Conservation (phyloP, 2,113 vertebrate genomes). For the Puntigrus tetrazona region DNA sequence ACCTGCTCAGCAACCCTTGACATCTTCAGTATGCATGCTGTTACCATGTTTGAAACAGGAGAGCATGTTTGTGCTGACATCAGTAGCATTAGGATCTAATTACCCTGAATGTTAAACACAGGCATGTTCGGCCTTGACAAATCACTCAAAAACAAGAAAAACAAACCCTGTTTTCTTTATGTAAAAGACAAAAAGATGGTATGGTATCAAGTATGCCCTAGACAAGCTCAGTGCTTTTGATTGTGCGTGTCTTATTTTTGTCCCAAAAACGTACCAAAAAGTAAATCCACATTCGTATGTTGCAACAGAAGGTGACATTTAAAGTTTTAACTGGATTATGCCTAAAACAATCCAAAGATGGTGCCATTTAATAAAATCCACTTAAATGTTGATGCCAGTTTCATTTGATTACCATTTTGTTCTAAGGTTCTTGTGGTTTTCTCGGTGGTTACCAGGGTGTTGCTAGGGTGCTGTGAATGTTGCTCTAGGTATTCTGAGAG, state of each 20-base stretch:
- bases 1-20: slow-evolving; percentile 14
- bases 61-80: neutral
- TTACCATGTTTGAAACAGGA: neutral
- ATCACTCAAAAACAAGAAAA: neutral
- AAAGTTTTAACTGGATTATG: slow-evolving; percentile 42
- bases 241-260: neutral
- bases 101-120: slow-evolving; percentile 31
- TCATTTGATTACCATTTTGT: neutral
- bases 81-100: slow-evolving; percentile 4
- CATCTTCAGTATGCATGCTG: neutral
- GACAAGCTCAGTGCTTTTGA: neutral
- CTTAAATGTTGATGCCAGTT: neutral
- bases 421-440: neutral
- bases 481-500: neutral
- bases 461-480: neutral
- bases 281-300: neutral
- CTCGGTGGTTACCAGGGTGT: neutral
- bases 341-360: neutral
- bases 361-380: neutral
- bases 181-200: neutral
- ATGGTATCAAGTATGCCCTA: neutral
- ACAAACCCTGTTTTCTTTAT: neutral
- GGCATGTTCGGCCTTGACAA: neutral
- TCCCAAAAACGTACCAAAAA: neutral
- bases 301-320: slow-evolving; percentile 48